Evolutionary conservation across 2,113 vertebrate genomes (phyloP), one percentile per base, ranked within the genome.

Genomic region (Phyllostomus discolor): DNA sequence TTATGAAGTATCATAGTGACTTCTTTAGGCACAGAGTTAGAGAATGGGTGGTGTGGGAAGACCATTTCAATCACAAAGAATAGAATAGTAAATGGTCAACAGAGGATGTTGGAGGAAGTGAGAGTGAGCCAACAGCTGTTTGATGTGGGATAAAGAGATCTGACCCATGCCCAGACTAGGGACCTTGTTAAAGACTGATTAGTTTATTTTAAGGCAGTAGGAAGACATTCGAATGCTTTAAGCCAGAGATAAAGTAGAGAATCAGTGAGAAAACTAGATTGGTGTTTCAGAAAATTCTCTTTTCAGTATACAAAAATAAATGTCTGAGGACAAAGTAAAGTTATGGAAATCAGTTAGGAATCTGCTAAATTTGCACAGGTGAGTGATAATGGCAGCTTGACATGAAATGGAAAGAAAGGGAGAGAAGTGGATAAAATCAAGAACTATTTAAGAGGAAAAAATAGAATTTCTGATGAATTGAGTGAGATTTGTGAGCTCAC

Each of bases 91-190:
- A 81, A 43, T 46, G 1, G 5, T 2, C 11, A 50, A 20, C 48
- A 41, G 4, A n/a, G 52, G 1, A 22, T 83, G 14, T 7, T 72
- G 33, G 33, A 70, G 6, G 8, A 70, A 79, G 14, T 43, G 46
- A 64, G 10, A 67, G 4, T 16, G 64, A 24, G 8, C 0, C 28
- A 57, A 19, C 15, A n/a, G 24, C 22, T 46, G 0, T 66, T 2
- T 75, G 66, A 62, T 31, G n/a, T 76, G 17, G 76, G 10, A 8
- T 46, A 17, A 28, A 76, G 28, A 62, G 2, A 43, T 62, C 17
- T 82, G 38, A 20, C 2, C 4, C 11, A n/a, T 8, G 6, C 14
- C 2, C 38, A 64, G 20, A 52, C 2, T 76, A 20, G 1, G 3
- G 48, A 67, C 4, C 9, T 15, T 28, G 4, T 22, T 88, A 41